phyloP scores from a whole-genome alignment of 2,797 vertebrate species.

The Lepus oiostolus region DNA sequence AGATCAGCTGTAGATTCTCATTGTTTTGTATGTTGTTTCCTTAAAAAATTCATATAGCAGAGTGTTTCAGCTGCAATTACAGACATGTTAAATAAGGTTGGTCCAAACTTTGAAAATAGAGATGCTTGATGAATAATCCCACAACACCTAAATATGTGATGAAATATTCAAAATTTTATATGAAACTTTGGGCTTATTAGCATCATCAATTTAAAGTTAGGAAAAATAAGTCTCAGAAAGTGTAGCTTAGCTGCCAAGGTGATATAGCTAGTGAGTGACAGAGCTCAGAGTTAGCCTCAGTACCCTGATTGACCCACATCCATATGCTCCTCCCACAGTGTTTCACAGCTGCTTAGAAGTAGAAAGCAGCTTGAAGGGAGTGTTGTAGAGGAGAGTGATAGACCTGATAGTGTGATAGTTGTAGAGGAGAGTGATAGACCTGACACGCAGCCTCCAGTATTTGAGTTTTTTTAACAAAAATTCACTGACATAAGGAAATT shows the following conservation, averaged over 20 bases:
- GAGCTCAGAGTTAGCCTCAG: slow-evolving; percentile 31
- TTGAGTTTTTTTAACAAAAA: neutral
- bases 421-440: neutral
- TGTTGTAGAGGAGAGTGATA: neutral
- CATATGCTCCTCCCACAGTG: neutral
- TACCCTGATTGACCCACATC: slow-evolving; percentile 2
- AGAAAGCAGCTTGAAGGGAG: neutral
- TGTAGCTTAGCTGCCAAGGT: slow-evolving; percentile 49
- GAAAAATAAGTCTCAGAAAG: slow-evolving; percentile 39
- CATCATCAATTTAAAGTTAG: slow-evolving; percentile 22
- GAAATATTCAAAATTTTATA: slow-evolving; percentile 12
- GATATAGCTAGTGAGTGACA: neutral
- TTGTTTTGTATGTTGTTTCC: slow-evolving; percentile 26
- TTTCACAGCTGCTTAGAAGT: slow-evolving; percentile 4
- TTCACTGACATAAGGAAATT: slow-evolving; percentile 46
- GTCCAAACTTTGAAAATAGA: slow-evolving; percentile 52
- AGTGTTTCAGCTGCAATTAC: slow-evolving; percentile 33
- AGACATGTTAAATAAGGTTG: neutral
- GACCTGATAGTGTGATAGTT: too few relatives aligned
- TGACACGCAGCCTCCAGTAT: slow-evolving; percentile 1
- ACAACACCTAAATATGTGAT: neutral
- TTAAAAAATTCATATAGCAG: slow-evolving; percentile 9
- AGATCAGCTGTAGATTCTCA: slow-evolving; percentile 23
- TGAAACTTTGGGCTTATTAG: neutral
- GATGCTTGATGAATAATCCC: neutral